Evolutionary conservation across 2,113 vertebrate genomes (phyloP).

Genomic region (Piprites chloris): DNA sequence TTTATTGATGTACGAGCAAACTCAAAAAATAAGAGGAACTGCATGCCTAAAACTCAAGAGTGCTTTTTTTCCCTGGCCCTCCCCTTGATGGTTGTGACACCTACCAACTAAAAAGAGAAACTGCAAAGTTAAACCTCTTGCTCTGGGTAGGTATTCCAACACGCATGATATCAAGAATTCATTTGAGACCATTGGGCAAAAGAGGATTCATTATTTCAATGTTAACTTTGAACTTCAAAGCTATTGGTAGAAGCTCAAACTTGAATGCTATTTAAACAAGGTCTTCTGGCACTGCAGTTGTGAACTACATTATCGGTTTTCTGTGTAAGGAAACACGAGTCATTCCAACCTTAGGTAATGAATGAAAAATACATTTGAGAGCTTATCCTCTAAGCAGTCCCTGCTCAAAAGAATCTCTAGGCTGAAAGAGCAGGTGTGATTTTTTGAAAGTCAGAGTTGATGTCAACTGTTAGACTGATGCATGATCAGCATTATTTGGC

Average conservation of each 20-base stretch:
- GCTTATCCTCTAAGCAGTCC: neutral
- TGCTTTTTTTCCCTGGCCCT: neutral
- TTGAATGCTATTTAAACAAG: slow-evolving; percentile 48
- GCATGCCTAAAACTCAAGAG: neutral
- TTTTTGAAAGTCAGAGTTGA: neutral
- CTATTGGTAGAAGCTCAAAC: slow-evolving; percentile 49
- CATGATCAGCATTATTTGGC: neutral
- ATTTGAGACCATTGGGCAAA: slow-evolving; percentile 4
- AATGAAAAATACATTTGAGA: slow-evolving; percentile 39
- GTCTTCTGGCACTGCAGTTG: slow-evolving; percentile 28
- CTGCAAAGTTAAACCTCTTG: neutral
- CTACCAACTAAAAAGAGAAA: slow-evolving; percentile 14
- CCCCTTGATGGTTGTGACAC: neutral
- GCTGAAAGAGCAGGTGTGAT: slow-evolving; percentile 26
- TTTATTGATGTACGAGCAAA: neutral
- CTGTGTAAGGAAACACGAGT: slow-evolving; percentile 33
- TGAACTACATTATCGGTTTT: slow-evolving; percentile 51
- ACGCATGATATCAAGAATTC: slow-evolving; percentile 16
- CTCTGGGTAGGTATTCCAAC: neutral
- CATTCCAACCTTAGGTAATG: slow-evolving; percentile 47
- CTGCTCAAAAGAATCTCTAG: neutral
- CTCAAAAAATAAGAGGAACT: neutral
- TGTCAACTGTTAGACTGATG: neutral
- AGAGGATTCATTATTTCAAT: slow-evolving; percentile 8
- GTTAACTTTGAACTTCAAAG: slow-evolving; percentile 66